Base-by-base conservation (phyloP, 1,140 invertebrate species). In the Schmidtea mediterranea region DNA sequence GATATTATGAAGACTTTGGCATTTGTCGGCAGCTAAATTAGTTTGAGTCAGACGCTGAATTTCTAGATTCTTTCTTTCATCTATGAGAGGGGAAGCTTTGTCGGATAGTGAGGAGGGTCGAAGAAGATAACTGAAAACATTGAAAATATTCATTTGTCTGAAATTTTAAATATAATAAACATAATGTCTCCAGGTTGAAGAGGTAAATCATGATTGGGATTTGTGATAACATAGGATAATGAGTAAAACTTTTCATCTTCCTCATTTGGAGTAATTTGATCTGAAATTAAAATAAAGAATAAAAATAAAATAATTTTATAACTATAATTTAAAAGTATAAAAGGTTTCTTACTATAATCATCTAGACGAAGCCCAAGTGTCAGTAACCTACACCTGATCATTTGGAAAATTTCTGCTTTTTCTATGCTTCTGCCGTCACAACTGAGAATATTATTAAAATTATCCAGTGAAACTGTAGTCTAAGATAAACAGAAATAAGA, bases 161-260 rank as follows among this genome's bases (percentile, higher is more conserved):
- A 19, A 10, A 43, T n/a, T 15, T 43, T 10, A 16, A 43, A 10
- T 37, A n/a, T 37, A 10, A 37, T n/a, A 75, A 69, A 87, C 75
- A 95, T 80, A 41, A 94, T 79, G 68, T 95, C 89, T 37, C 83
- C 87, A 60, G 86, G 79, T 67, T 92, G 81, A 45, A 95, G 71
- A 61, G 84, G 84, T 0, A 94, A 71, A 68, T 97, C 89, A 70
- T 84, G 90, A 61, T 80, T 84, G 0, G 89, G 89, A 62, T 97
- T 97, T 58, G 94, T 94, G 55, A 97, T 90, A 48, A 94, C 87
- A 67, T 92, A 97, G 1, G 84, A 92, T 6, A 95, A 71, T 52
- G 75, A 80, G 66, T 49, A 12, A 19, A 37, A 18, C 19, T 53
- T 36, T 8, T 48, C n/a, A 36, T 26, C 19, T 46, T 19, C 23